A percentile compares a stretch with the other conserved stretches of the same genome.
These are phyloP conservation scores for Erethizon dorsatum DNA, from an alignment of 2,797 vertebrate species.

Conservation along the genomic window DNA sequence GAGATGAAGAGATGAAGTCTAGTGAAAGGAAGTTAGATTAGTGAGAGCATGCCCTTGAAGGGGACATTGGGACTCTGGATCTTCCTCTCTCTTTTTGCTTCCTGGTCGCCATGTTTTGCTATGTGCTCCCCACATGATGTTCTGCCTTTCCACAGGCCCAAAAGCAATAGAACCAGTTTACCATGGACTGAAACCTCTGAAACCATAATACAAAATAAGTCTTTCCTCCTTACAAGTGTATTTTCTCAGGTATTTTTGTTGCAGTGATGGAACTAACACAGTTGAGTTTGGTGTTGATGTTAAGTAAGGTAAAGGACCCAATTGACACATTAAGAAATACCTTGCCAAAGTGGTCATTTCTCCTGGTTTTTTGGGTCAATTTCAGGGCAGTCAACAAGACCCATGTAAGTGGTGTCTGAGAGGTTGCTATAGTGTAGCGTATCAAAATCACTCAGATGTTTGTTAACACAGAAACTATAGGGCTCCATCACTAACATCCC, in stretches of 20 bases:
- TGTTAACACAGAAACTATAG: too few relatives aligned
- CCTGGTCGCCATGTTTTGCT: background rate
- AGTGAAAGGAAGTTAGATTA: background rate
- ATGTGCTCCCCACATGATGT: background rate
- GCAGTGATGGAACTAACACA: background rate
- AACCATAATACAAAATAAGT: background rate
- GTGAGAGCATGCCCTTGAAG: background rate
- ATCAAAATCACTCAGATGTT: background rate
- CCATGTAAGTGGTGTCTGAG: constrained; percentile 32
- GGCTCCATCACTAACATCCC: fast-evolving
- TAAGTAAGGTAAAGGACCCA: background rate
- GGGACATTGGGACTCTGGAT: background rate
- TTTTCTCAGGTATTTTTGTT: background rate
- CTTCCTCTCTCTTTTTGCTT: background rate
- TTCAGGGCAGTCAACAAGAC: constrained; percentile 81
- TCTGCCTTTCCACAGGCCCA: background rate
- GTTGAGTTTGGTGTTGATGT: background rate
- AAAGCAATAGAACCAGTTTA: background rate
- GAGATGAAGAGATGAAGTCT: background rate
- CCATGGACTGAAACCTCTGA: background rate
- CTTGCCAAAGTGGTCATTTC: constrained; percentile 76
- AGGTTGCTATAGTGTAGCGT: fast-evolving
- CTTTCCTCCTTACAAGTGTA: background rate
- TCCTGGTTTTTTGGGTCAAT: constrained; percentile 78
- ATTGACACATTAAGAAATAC: constrained; percentile 68